Conservation (phyloP, 1,140 invertebrate species). For the Rhizoglyphus robini region DNA sequence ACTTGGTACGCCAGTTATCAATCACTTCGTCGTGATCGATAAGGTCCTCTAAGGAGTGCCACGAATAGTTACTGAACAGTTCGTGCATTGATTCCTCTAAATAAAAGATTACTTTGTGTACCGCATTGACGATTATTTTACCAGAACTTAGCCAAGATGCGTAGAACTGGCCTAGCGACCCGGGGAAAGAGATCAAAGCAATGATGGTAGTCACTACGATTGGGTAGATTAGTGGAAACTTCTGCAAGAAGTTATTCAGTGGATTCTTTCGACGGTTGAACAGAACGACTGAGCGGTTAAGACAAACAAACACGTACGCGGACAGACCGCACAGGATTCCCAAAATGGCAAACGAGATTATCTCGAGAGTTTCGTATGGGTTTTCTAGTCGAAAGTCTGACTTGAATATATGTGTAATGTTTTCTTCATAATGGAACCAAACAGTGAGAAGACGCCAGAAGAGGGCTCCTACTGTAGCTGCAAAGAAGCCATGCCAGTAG, state of each 20-base stretch:
- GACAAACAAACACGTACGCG: conserved; percentile 79
- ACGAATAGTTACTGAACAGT: conserved; percentile 90
- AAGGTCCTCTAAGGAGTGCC: conserved; percentile 58
- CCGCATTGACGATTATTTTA: not conserved
- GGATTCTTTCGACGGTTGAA: conserved; percentile 86
- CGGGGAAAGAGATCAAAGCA: conserved; percentile 21
- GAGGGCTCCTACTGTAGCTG: conserved; percentile 88
- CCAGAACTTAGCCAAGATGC: conserved; percentile 11
- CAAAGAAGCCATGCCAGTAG: conserved; percentile 97
- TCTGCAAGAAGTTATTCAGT: conserved; percentile 82
- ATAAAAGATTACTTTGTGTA: not conserved
- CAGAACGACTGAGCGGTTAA: conserved; percentile 81
- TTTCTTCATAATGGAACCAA: conserved; percentile 86
- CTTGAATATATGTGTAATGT: conserved; percentile 86
- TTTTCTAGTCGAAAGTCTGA: conserved; percentile 90
- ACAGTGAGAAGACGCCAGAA: conserved; percentile 83
- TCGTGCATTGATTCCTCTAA: conserved; percentile 30
- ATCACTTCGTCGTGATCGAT: conserved; percentile 71
- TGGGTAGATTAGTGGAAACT: conserved; percentile 44
- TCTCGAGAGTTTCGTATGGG: conserved; percentile 91
- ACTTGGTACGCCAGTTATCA: conserved; percentile 68
- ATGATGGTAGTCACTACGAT: conserved; percentile 23
- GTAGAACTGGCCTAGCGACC: conserved; percentile 24
- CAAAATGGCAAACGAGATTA: conserved; percentile 84
- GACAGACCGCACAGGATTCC: conserved; percentile 74